These are phyloP conservation scores for Sarcophaga subvicina DNA, from an alignment of 2,888 invertebrate species.

Conservation along the genomic window DNA sequence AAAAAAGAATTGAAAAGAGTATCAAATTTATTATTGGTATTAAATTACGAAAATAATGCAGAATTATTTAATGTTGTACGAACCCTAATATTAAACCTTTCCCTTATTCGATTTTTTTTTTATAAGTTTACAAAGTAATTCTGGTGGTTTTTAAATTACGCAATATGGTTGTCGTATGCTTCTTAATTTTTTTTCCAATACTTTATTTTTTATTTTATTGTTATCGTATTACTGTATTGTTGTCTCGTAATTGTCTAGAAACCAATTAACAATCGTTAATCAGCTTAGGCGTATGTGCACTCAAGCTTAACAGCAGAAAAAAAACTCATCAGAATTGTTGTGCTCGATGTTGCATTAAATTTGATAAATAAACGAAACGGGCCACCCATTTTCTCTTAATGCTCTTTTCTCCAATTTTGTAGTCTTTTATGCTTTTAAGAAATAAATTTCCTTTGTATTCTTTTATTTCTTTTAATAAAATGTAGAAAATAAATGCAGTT, in stretches of 20 bases:
- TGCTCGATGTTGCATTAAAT: conserved; percentile 28
- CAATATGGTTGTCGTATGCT: too few relatives aligned
- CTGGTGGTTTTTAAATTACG: too few relatives aligned
- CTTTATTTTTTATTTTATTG: not conserved
- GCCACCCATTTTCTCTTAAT: conserved; percentile 7
- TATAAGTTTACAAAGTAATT: too few relatives aligned
- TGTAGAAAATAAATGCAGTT: conserved; percentile 14
- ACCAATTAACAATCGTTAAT: conserved; percentile 11
- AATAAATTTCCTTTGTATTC: not conserved
- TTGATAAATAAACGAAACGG: conserved; percentile 1
- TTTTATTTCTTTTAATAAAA: too few relatives aligned
- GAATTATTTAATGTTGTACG: too few relatives aligned
- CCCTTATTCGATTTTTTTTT: too few relatives aligned
- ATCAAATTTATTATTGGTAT: too few relatives aligned
- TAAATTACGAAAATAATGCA: too few relatives aligned
- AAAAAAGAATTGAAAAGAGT: too few relatives aligned
- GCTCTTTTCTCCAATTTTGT: not conserved
- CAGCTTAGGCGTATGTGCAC: conserved; percentile 24
- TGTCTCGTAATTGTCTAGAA: too few relatives aligned
- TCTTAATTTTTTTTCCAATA: not conserved
- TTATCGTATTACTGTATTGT: not conserved
- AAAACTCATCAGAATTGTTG: not conserved
- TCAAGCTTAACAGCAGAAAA: not conserved
- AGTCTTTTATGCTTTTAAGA: not conserved
- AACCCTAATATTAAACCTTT: too few relatives aligned